phyloP scores from a whole-genome alignment of 2,797 vertebrate genomes.

The Linurgus olivaceus region DNA sequence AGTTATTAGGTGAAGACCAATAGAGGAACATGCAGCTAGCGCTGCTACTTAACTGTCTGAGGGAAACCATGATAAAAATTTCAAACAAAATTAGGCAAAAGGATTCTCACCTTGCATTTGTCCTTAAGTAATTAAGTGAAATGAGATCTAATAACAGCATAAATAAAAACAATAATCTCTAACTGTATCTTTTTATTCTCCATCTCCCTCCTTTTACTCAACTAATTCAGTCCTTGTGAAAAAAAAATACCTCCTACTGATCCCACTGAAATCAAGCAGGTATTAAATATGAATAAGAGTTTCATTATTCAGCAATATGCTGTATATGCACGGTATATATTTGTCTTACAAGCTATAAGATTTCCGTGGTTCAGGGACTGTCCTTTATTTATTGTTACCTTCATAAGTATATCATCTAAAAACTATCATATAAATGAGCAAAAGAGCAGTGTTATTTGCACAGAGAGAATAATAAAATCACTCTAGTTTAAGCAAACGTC shows the following conservation, averaged over 20 bases:
- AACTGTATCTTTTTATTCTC: not conserved
- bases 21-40: not conserved
- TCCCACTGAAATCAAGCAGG: not conserved
- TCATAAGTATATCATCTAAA: not conserved
- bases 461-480: not conserved
- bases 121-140: not conserved
- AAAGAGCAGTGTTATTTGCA: not conserved
- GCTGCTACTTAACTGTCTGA: not conserved
- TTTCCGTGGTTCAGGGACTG: not conserved
- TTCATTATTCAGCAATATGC: not conserved
- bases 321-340: not conserved
- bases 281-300: not conserved
- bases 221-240: not conserved
- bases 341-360: not conserved
- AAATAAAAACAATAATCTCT: not conserved
- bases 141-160: not conserved
- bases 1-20: not conserved
- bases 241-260: not conserved
- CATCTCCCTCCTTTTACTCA: not conserved
- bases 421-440: not conserved
- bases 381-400: not conserved
- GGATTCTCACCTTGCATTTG: not conserved
- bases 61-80: not conserved
- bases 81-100: not conserved
- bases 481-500: not conserved